Conservation (phyloP, 2,113 vertebrate genomes). For the Anguilla rostrata region DNA sequence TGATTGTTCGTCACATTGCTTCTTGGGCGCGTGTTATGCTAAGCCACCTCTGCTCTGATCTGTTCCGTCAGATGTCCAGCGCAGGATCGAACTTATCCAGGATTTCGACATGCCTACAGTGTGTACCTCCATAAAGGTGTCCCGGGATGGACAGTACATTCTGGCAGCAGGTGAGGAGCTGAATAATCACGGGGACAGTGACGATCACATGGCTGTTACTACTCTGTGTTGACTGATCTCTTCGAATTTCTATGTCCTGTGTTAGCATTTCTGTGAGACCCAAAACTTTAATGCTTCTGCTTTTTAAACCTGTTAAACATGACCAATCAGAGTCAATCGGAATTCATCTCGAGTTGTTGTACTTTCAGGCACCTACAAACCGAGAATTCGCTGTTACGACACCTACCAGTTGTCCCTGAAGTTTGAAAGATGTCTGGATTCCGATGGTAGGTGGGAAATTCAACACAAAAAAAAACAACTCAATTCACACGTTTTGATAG, state of each 20-base stretch:
- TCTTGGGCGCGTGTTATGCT: not conserved
- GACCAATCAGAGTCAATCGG: not conserved
- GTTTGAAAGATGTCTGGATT: conserved; percentile 95
- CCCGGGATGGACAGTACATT: conserved; percentile 92
- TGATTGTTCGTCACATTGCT: not conserved
- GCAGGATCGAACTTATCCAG: conserved; percentile 96
- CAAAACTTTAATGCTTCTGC: not conserved
- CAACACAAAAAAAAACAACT: too few relatives aligned
- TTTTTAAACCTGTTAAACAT: not conserved
- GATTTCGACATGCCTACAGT: conserved; percentile 98
- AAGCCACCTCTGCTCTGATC: not conserved
- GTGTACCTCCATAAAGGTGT: conserved; percentile 88
- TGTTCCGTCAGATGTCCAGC: conserved; percentile 78
- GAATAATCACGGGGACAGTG: not conserved
- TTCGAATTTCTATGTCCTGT: not conserved
- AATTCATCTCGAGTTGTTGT: not conserved
- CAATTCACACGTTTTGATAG: not conserved
- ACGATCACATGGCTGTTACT: not conserved
- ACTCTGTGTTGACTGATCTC: not conserved
- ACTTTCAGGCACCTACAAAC: conserved; percentile 89
- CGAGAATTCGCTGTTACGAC: conserved; percentile 91
- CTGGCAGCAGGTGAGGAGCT: conserved; percentile 84
- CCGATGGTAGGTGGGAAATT: conserved; percentile 77
- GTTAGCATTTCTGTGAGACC: not conserved
- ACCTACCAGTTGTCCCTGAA: conserved; percentile 94